These are phyloP conservation scores for Callorhinus ursinus DNA, from an alignment of 2,113 vertebrate species.

Conservation along the genomic window DNA sequence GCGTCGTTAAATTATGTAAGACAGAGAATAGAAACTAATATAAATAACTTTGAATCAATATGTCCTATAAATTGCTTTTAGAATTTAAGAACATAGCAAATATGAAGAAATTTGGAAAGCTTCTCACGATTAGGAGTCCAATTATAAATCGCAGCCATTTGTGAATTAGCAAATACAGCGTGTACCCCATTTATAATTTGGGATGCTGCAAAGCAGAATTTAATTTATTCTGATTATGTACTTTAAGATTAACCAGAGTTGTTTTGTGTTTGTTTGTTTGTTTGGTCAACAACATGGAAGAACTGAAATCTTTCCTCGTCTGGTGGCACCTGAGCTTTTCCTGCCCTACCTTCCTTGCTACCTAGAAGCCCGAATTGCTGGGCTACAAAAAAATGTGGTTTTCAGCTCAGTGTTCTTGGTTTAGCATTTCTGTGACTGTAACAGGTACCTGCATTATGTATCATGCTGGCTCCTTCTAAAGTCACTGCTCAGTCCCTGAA, in stretches of 20 bases:
- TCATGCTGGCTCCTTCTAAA: background rate
- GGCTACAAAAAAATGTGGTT: background rate
- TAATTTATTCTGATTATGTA: background rate
- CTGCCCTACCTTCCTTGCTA: background rate
- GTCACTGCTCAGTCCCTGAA: background rate
- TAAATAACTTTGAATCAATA: background rate
- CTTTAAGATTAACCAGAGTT: slow-evolving; percentile 19
- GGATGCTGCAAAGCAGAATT: background rate
- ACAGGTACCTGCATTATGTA: background rate
- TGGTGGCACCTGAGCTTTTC: background rate
- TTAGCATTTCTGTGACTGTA: background rate
- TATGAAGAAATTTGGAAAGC: background rate
- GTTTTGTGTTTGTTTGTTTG: background rate
- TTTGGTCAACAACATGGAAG: background rate
- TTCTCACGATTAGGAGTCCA: background rate
- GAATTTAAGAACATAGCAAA: background rate
- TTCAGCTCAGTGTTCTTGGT: background rate
- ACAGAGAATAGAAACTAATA: background rate
- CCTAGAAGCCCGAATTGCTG: background rate
- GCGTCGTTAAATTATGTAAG: background rate
- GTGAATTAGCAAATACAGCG: background rate
- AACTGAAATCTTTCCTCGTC: background rate
- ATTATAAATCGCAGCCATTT: background rate
- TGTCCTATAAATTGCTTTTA: background rate
- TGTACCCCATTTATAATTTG: background rate